phyloP scores from a whole-genome alignment of 2,113 vertebrate genomes.

The Blennius ocellaris region DNA sequence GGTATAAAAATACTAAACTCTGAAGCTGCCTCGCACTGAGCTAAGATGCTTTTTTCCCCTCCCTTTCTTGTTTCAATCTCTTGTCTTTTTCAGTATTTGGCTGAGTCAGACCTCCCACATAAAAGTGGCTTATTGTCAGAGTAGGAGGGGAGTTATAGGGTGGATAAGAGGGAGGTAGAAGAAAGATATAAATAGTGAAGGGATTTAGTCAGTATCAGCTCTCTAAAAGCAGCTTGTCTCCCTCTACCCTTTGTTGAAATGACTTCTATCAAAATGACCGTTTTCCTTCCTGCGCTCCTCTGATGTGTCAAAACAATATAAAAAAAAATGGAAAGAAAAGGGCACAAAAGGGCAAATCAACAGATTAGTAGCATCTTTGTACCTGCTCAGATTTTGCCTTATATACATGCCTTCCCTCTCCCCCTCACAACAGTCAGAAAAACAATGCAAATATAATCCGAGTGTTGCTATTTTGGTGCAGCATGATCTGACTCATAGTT shows the following conservation, averaged over 20 bases:
- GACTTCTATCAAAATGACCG: conserved; percentile 43
- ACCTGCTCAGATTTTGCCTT: background rate
- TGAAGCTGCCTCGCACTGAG: conserved; percentile 32
- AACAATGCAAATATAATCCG: conserved; percentile 23
- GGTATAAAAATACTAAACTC: conserved; percentile 53
- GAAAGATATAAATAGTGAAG: conserved; percentile 63
- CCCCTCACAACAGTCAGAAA: background rate
- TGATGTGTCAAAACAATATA: conserved; percentile 19
- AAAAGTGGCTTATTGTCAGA: conserved; percentile 74
- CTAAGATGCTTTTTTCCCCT: conserved; percentile 23
- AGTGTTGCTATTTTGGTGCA: conserved; percentile 5
- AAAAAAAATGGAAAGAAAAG: background rate
- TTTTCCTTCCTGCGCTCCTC: conserved; percentile 11
- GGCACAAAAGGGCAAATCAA: background rate
- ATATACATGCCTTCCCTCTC: background rate
- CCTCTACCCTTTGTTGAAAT: conserved; percentile 37
- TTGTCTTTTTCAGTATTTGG: conserved; percentile 48
- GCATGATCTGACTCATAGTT: conserved; percentile 26
- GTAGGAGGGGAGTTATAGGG: conserved; percentile 57
- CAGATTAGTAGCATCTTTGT: background rate
- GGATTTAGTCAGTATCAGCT: conserved; percentile 66
- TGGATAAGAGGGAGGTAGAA: conserved; percentile 55
- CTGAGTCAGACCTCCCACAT: conserved; percentile 71
- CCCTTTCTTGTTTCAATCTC: conserved; percentile 43
- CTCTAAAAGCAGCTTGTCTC: conserved; percentile 56